These are phyloP conservation scores for Volucella zonaria DNA, from an alignment of 2,888 invertebrate species.

Conservation along the genomic window DNA sequence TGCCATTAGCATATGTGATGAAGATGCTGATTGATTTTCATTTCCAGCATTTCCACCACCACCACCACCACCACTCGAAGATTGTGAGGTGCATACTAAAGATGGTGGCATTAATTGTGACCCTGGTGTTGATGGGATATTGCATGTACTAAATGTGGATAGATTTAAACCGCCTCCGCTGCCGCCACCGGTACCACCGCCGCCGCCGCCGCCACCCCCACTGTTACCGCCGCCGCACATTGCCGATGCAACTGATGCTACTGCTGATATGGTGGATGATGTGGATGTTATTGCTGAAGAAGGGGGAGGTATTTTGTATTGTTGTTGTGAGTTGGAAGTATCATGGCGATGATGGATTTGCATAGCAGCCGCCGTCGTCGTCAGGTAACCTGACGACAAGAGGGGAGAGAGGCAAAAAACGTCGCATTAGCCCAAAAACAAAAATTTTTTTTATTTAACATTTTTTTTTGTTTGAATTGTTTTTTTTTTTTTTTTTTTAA, in stretches of 20 bases:
- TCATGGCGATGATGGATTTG: constrained; percentile 66
- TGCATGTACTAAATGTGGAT: constrained; percentile 79
- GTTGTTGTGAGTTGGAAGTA: constrained; percentile 51
- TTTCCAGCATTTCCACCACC: constrained; percentile 58
- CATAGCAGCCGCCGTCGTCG: constrained; percentile 81
- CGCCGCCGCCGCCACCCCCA: constrained; percentile 78
- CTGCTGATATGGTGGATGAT: constrained; percentile 71
- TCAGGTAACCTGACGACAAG: constrained; percentile 84
- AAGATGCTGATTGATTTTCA: constrained; percentile 68
- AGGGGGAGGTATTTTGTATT: constrained; percentile 68
- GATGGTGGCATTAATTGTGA: constrained; percentile 68
- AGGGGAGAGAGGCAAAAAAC: constrained; percentile 83
- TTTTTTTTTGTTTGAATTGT: constrained; percentile 69
- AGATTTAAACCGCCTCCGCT: constrained; percentile 81
- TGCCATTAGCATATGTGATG: constrained; percentile 75
- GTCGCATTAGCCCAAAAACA: constrained; percentile 83
- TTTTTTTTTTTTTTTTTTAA: constrained; percentile 71
- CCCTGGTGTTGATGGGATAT: constrained; percentile 65
- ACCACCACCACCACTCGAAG: not conserved
- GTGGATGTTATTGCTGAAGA: constrained; percentile 76
- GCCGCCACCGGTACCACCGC: constrained; percentile 74
- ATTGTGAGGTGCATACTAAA: constrained; percentile 74
- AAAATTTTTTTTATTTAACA: constrained; percentile 76
- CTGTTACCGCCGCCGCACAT: constrained; percentile 78
- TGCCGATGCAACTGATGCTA: constrained; percentile 66